A percentile compares a stretch with the other conserved stretches of the same genome.
Evolutionary conservation across 2,113 vertebrate species (phyloP).

Genomic region (Crotalus viridis): DNA sequence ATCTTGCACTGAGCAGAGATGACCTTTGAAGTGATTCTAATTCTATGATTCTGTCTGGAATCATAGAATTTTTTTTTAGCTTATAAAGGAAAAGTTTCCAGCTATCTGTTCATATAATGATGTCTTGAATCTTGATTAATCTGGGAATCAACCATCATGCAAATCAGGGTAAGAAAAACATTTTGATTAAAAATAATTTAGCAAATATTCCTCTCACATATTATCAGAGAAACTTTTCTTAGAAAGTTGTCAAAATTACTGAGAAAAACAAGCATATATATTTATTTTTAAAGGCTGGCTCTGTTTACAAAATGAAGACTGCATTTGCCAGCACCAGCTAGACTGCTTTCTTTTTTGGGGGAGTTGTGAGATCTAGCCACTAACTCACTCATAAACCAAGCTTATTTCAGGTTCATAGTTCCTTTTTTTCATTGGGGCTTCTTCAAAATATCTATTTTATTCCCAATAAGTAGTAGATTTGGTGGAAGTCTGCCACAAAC

Average conservation of each 20-base stretch:
- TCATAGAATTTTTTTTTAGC: not conserved
- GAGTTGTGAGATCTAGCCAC: not conserved
- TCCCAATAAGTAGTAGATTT: not conserved
- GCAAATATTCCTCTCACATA: not conserved
- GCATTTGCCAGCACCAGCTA: not conserved
- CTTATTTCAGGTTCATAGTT: not conserved
- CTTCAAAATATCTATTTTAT: not conserved
- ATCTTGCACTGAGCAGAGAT: not conserved
- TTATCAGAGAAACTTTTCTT: not conserved
- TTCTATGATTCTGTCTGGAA: not conserved
- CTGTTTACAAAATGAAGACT: not conserved
- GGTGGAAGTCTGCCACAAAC: not conserved
- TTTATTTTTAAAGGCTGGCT: not conserved
- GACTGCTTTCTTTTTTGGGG: not conserved
- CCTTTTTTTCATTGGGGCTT: not conserved
- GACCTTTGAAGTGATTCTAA: not conserved
- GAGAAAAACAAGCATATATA: not conserved
- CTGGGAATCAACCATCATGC: not conserved
- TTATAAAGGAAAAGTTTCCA: not conserved
- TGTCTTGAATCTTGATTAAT: not conserved
- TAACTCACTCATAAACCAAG: not conserved
- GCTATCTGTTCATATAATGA: not conserved
- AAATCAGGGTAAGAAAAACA: not conserved
- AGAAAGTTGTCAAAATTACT: not conserved
- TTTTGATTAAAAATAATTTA: not conserved